Evolutionary conservation across 2,797 vertebrate genomes (phyloP).

Genomic region (Scolopax bukidnonensis): DNA sequence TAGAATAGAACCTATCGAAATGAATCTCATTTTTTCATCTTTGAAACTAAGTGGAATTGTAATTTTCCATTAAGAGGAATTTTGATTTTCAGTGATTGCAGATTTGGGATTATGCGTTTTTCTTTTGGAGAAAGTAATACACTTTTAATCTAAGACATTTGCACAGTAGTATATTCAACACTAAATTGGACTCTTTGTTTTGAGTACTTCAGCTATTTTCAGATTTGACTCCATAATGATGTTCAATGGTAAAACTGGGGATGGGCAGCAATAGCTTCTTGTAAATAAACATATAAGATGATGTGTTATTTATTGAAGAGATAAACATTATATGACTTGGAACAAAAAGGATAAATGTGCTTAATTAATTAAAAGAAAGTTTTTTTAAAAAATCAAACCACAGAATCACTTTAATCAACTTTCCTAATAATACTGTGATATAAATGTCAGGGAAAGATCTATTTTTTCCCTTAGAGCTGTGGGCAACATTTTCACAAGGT

Average conservation of each 20-base stretch:
- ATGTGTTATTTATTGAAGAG: neutral
- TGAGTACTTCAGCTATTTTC: neutral
- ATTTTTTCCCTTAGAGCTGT: neutral
- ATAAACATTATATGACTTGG: neutral
- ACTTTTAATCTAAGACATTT: neutral
- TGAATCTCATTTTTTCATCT: conserved; percentile 57
- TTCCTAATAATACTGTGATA: neutral
- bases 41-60: conserved; percentile 67
- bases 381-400: neutral
- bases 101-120: conserved; percentile 44
- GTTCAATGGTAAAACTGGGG: neutral
- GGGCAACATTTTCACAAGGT: neutral
- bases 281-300: neutral
- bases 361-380: neutral
- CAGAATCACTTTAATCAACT: neutral
- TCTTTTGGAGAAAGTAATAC: conserved; percentile 24
- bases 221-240: neutral
- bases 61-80: conserved; percentile 59
- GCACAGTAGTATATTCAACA: neutral
- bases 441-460: neutral
- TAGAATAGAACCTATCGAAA: conserved; percentile 53
- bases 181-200: neutral
- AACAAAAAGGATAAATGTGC: neutral
- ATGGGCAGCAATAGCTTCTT: neutral
- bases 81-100: conserved; percentile 55